Evolutionary conservation across 2,888 invertebrate genomes (phyloP).

Genomic region (Leptura quadrifasciata): DNA sequence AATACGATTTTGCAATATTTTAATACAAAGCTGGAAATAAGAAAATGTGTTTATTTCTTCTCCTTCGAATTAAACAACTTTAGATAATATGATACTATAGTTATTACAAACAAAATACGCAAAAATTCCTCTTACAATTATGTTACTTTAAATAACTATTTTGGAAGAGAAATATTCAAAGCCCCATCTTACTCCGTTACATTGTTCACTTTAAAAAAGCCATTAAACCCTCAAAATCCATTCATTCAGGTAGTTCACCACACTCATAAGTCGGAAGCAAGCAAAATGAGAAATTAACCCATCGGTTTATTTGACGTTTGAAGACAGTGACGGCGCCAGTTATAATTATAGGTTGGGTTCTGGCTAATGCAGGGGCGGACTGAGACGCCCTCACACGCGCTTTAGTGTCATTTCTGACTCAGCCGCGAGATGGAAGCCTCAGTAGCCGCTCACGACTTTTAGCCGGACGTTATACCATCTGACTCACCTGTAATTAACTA

Average conservation of each 20-base stretch:
- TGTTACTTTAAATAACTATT: not conserved
- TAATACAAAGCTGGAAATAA: no score
- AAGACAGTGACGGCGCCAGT: constrained; percentile 64
- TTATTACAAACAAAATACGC: no score
- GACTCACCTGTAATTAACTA: constrained; percentile 52
- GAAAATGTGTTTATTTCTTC: no score
- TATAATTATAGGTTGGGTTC: constrained; percentile 63
- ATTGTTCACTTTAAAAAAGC: constrained; percentile 24
- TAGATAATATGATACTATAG: no score
- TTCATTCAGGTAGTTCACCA: constrained; percentile 32
- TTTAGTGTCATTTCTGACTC: constrained; percentile 51
- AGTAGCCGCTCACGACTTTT: constrained; percentile 59
- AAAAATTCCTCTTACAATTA: no score
- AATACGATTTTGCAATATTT: no score
- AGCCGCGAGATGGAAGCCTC: constrained; percentile 51
- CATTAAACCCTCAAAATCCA: constrained; percentile 30
- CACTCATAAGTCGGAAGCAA: constrained; percentile 17
- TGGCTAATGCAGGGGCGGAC: constrained; percentile 67
- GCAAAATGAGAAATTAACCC: constrained; percentile 52
- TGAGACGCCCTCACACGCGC: constrained; percentile 64
- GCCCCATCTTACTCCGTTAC: not conserved
- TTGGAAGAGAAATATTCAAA: not conserved
- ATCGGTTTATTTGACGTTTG: constrained; percentile 55
- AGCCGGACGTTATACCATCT: constrained; percentile 40
- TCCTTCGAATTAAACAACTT: no score